Evolutionary conservation across 2,797 vertebrate genomes (phyloP).

Genomic region (Nannoperca obscura): DNA sequence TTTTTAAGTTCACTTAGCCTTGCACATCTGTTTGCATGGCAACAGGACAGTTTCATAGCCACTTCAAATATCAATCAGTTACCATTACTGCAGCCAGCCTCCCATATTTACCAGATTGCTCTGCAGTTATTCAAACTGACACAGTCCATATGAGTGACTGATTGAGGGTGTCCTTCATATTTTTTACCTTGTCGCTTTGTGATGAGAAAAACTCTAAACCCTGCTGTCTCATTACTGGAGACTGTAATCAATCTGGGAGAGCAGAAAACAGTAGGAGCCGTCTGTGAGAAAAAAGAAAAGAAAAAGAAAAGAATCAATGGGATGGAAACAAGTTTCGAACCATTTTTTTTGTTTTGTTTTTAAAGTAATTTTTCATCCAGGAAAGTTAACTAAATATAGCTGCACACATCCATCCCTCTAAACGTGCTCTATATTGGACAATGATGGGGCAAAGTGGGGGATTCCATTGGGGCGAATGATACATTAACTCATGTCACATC

Average conservation of each 20-base stretch:
- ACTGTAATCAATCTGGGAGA: constrained; percentile 58
- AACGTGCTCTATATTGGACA: not conserved
- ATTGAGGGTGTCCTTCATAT: constrained; percentile 57
- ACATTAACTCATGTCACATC: not conserved
- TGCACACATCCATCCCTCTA: not conserved
- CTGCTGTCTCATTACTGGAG: constrained; percentile 57
- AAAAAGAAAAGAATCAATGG: constrained; percentile 44
- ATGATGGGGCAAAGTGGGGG: too few species aligned
- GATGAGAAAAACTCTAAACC: constrained; percentile 51
- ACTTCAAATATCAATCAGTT: constrained; percentile 60
- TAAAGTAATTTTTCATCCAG: constrained; percentile 14
- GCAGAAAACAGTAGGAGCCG: constrained; percentile 2
- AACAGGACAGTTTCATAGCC: constrained; percentile 34
- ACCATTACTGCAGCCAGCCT: constrained; percentile 45
- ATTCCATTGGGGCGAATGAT: too few species aligned
- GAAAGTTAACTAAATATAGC: constrained; percentile 7
- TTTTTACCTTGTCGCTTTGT: constrained; percentile 53
- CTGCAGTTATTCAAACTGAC: constrained; percentile 66
- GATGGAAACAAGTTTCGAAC: constrained; percentile 43
- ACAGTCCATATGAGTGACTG: constrained; percentile 62
- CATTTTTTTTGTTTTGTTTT: constrained; percentile 23
- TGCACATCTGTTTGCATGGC: constrained; percentile 30
- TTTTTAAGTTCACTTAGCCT: constrained; percentile 11
- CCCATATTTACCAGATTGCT: constrained; percentile 47
- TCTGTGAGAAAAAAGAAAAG: not conserved